Conservation (phyloP, 1,140 invertebrate species). For the Wasmannia auropunctata region DNA sequence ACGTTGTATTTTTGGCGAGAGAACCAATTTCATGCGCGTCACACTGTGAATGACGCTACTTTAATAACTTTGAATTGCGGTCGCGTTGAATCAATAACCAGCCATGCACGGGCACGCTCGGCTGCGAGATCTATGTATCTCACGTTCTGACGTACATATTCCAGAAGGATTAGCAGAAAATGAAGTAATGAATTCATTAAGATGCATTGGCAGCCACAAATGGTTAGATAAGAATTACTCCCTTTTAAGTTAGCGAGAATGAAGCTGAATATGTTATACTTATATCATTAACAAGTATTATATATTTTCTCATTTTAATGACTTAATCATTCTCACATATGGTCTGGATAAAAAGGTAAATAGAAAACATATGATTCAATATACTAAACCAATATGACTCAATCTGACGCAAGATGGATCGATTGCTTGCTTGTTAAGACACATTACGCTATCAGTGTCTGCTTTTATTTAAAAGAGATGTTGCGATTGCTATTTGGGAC, state of each 20-base stretch:
- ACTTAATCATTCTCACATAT: not conserved
- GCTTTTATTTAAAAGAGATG: not conserved
- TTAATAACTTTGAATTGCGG: slow-evolving; percentile 38
- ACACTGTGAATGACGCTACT: slow-evolving; percentile 30
- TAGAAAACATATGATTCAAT: not conserved
- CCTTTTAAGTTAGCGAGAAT: not conserved
- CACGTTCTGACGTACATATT: not conserved
- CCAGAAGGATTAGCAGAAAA: not conserved
- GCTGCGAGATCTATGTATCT: not conserved
- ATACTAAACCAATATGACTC: not conserved
- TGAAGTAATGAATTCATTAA: not conserved
- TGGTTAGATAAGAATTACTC: not conserved
- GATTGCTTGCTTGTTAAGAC: not conserved
- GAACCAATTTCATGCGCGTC: slow-evolving; percentile 39
- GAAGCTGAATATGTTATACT: not conserved
- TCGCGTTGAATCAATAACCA: slow-evolving; percentile 27
- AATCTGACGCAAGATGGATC: not conserved
- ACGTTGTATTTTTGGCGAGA: slow-evolving; percentile 7
- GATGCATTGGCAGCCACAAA: not conserved
- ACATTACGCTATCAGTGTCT: not conserved
- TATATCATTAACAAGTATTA: not conserved
- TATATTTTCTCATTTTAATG: not conserved
- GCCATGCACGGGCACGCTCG: not conserved
- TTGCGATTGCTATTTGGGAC: not conserved
- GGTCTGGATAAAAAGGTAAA: not conserved